Evolutionary conservation across 2,113 vertebrate genomes (phyloP).

Genomic region (Dromaius novaehollandiae): DNA sequence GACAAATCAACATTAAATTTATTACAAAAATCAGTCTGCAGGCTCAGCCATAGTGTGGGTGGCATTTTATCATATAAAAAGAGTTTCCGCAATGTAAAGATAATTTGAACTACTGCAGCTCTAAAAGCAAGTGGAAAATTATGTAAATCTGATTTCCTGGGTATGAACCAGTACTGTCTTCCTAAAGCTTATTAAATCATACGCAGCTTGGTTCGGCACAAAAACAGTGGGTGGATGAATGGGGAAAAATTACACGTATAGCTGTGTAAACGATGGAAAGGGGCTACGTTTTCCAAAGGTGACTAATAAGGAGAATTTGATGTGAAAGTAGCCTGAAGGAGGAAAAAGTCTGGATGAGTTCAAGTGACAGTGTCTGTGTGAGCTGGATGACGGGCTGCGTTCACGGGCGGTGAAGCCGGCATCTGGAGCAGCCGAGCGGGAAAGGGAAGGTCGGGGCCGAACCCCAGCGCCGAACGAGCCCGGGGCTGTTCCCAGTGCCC

Average conservation of each 20-base stretch:
- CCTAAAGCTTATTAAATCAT: conserved; percentile 59
- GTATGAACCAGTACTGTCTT: conserved; percentile 6
- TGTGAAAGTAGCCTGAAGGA: not conserved
- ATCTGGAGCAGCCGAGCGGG: not conserved
- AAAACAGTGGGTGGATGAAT: conserved; percentile 28
- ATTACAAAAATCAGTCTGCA: not conserved
- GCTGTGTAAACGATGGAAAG: not conserved
- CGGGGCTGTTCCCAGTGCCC: too few species aligned
- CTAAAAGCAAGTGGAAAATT: conserved; percentile 56
- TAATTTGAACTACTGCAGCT: conserved; percentile 7
- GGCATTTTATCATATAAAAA: conserved; percentile 35
- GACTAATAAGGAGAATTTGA: not conserved
- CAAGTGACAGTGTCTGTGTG: too few species aligned
- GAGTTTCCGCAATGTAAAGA: conserved; percentile 30
- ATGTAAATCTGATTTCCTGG: conserved; percentile 69
- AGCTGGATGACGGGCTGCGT: not conserved
- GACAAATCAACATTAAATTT: conserved; percentile 56
- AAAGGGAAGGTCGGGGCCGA: not conserved
- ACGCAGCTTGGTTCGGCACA: conserved; percentile 47
- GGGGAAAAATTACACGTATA: not conserved
- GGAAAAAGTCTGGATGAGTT: not conserved
- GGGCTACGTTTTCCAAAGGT: not conserved
- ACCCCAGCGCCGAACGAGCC: too few species aligned
- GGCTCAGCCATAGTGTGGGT: conserved; percentile 16
- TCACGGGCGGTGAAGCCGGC: not conserved